Conservation (phyloP, 2,113 vertebrate species). For the Bufo bufo region DNA sequence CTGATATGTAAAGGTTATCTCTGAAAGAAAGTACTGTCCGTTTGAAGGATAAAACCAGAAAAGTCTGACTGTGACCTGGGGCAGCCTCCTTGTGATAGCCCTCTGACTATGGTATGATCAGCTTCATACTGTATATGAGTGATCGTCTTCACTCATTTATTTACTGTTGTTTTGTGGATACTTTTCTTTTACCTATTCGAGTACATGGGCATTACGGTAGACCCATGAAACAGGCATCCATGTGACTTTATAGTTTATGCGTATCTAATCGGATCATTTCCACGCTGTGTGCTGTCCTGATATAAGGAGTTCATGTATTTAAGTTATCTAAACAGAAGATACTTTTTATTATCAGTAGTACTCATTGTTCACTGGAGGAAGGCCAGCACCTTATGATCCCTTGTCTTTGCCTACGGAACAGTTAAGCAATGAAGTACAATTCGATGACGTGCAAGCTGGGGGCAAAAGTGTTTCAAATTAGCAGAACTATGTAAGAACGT, state of each 20-base stretch:
- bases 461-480: not conserved
- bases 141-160: too few relatives aligned
- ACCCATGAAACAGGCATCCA: too few relatives aligned
- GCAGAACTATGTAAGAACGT: not conserved
- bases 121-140: not conserved
- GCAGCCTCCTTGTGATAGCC: not conserved
- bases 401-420: not conserved
- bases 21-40: not conserved
- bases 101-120: not conserved
- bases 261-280: not conserved
- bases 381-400: not conserved
- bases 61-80: not conserved
- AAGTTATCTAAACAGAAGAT: not conserved
- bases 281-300: not conserved
- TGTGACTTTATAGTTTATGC: too few relatives aligned
- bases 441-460: not conserved
- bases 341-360: not conserved
- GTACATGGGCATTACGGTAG: too few relatives aligned
- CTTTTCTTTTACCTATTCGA: too few relatives aligned
- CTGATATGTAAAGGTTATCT: constrained; percentile 37
- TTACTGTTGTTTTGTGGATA: too few relatives aligned
- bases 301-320: not conserved
- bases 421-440: not conserved
- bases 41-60: not conserved
- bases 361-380: not conserved